phyloP scores from a whole-genome alignment of 2,888 invertebrate species.

The Notodromas monacha region DNA sequence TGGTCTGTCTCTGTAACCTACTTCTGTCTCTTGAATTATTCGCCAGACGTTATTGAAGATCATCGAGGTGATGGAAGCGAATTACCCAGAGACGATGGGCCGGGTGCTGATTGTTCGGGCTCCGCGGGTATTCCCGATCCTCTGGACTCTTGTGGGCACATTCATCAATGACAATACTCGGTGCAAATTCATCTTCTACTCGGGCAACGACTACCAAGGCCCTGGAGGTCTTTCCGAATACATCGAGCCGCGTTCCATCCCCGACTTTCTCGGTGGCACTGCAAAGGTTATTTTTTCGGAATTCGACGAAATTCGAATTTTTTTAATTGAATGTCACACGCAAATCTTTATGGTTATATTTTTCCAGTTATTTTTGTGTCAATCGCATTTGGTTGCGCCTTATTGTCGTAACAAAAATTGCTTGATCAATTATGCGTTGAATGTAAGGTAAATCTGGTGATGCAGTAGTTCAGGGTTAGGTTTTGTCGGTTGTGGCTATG shows the following conservation, averaged over 20 bases:
- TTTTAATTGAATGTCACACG: too few species aligned
- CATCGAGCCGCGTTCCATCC: conserved; percentile 48
- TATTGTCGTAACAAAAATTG: too few species aligned
- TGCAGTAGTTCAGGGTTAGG: too few species aligned
- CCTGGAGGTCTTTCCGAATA: conserved; percentile 50
- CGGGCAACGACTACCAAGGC: conserved; percentile 50
- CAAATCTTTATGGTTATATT: too few species aligned
- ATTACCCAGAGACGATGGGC: conserved; percentile 74
- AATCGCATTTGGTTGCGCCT: too few species aligned
- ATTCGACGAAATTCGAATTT: too few species aligned
- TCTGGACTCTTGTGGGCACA: conserved; percentile 77
- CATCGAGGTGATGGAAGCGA: conserved; percentile 58
- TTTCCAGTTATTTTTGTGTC: too few species aligned
- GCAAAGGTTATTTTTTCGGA: too few species aligned
- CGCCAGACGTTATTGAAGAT: conserved; percentile 22
- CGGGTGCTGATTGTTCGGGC: conserved; percentile 61
- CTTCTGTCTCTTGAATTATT: conserved; percentile 7
- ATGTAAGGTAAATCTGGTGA: too few species aligned
- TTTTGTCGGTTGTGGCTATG: too few species aligned
- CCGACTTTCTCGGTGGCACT: conserved; percentile 82
- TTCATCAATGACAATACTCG: conserved; percentile 82
- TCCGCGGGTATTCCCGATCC: conserved; percentile 67
- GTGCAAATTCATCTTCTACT: conserved; percentile 64
- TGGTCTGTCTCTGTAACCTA: not conserved
- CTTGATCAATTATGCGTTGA: too few species aligned